phyloP scores from a whole-genome alignment of 2,113 vertebrate genomes.

The Phocoena phocoena region DNA sequence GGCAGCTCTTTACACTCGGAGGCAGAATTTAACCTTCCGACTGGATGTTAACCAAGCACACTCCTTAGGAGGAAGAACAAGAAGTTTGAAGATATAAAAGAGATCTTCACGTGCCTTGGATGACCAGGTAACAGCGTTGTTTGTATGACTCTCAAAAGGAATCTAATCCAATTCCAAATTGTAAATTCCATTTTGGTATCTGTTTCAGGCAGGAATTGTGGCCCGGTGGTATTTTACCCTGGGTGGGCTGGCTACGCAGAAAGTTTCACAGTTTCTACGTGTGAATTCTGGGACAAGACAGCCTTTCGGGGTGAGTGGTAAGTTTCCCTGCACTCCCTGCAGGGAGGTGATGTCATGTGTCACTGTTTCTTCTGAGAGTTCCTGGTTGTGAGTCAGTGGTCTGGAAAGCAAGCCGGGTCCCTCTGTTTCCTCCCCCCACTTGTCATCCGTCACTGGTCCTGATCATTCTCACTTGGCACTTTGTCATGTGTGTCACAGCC shows the following conservation, averaged over 20 bases:
- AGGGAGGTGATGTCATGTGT: background rate
- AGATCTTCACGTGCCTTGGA: background rate
- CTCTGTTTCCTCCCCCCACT: fast-evolving
- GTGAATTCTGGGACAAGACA: background rate
- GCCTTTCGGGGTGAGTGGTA: background rate
- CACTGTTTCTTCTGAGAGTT: background rate
- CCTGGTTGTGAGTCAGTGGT: background rate
- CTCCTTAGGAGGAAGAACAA: background rate
- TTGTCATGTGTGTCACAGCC: background rate
- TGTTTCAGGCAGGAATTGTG: constrained; percentile 16
- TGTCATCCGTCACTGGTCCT: background rate
- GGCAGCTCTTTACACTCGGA: background rate
- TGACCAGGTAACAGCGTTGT: background rate
- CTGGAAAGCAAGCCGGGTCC: background rate
- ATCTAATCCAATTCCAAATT: background rate
- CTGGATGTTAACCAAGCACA: background rate
- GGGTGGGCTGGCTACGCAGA: background rate
- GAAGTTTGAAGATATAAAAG: background rate
- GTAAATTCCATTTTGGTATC: background rate
- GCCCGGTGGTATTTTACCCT: background rate
- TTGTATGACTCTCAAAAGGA: background rate
- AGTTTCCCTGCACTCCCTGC: background rate
- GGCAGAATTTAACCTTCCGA: background rate
- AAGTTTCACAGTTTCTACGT: background rate
- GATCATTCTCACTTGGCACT: background rate